Evolutionary conservation across 2,113 vertebrate genomes (phyloP), one percentile per base, ranked within the genome.

Genomic region (Poeciliopsis occidentalis): DNA sequence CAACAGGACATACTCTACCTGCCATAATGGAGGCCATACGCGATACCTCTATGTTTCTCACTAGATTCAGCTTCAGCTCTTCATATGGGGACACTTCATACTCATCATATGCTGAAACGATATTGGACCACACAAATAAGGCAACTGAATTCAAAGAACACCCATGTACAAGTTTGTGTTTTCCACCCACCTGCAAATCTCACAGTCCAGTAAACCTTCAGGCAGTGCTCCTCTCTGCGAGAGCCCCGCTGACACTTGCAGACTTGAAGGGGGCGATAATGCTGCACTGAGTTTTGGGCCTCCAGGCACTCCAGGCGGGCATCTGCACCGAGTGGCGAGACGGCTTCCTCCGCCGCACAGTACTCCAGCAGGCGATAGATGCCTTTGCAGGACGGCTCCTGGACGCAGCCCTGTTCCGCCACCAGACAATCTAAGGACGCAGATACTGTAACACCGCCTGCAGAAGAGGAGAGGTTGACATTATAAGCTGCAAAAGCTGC

Each of bases 161-260:
- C 24, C 24, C 22, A 62, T 19, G 51, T 6, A 70, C 30, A 54
- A 12, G 60, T 22, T 57, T 65, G 10, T 8, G 60, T 67, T 71
- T 64, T 62, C 8, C 67, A 76, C 81, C 66, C 57, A 91, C 96
- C 96, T 92, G 96, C 96, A 80, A 94, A 76, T 64, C 97, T 95
- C 67, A 97, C 80, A 0, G 95, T 96, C 97, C 96, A 97, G 91
- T 96, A 98, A 76, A 98, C 83, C 22, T 91, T 91, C 69, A 98
- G 92, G 89, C 97, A 98, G 78, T 92, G 93, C 61, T 96, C 94
- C 88, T 97, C 96, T 44, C 93, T 94, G 70, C 93, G 96, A 93
- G 95, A 95, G 81, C 95, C 96, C 24, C 96, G 94, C 72, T 95
- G 94, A 73, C 97, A 98, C 61, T 91, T 96, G 87, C 97, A 98